Evolutionary conservation across 37 sponge, comb jelly and placozoan genomes (phyloP), one percentile per base, ranked within the genome.

Genomic region (Amphimedon queenslandica): DNA sequence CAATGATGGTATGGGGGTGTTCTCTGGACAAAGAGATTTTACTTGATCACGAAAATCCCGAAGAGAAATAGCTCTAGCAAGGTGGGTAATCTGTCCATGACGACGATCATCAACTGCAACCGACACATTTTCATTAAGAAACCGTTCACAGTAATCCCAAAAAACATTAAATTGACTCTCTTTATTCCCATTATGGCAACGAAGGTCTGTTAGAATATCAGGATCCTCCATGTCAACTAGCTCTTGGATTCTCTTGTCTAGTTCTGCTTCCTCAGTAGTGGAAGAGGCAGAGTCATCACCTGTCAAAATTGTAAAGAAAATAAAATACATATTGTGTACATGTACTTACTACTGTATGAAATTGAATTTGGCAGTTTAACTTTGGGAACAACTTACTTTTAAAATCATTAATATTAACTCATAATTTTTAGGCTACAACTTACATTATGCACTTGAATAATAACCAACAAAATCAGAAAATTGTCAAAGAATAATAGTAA

Each of bases 41-140:
- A 87, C 88, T 51, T 81, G 66, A 37, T 80, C 80, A 1, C 57
- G 27, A 2, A 86, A 70, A 53, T 87, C 88, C 24, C 88, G 32
- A 13, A 76, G 73, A 71, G 79, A 78, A 64, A 86, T 64, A 30
- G 77, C 88, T 53, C 61, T 60, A 27, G 82, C 82, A 6, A 87
- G 10, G 38, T 81, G 82, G 39, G 82, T 81, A 0, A 81, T 10
- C 39, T 30, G 20, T 5, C 75, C 67, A 74, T 74, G 82, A 18
- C 82, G 16, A 2, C 82, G 25, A 56, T 82, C 82, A 74, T 83
- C 84, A 5, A 71, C 83, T 43, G 83, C 84, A 32, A 41, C 16
- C 25, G 66, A 6, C 11, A 72, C 58, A 55, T 55, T 55, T 40
- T 75, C 75, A 23, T 76, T 55, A 13, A 74, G 73, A 53, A 68